A percentile compares a stretch with the other conserved stretches of the same genome.
Evolutionary conservation across 2,113 vertebrate species (phyloP).

Genomic region (Stigmatopora argus): DNA sequence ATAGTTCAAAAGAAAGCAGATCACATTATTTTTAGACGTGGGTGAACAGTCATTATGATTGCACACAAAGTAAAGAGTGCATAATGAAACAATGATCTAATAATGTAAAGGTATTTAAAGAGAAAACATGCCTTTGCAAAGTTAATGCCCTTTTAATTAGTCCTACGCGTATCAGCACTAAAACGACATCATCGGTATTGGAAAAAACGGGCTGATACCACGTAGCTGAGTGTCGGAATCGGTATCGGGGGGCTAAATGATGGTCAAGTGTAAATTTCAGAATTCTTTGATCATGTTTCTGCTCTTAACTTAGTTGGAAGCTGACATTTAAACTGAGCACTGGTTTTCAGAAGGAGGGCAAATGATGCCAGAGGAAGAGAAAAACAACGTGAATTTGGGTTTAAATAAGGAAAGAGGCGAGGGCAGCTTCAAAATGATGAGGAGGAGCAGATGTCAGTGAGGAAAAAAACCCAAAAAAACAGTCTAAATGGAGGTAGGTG

Average conservation of each 20-base stretch:
- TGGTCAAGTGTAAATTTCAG: background rate
- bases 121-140: too few species aligned
- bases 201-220: too few species aligned
- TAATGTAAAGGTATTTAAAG: background rate
- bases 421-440: slow-evolving; percentile 11
- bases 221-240: too few species aligned
- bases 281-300: background rate
- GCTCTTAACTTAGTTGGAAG: background rate
- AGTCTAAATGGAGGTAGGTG: slow-evolving; percentile 26
- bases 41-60: background rate
- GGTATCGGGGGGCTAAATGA: background rate
- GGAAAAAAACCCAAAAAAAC: background rate
- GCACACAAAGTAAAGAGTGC: background rate
- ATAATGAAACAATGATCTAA: background rate
- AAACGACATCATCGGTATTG: too few species aligned
- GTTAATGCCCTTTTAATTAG: too few species aligned
- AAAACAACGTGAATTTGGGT: slow-evolving; percentile 13
- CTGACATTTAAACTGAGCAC: slow-evolving; percentile 4
- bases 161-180: too few species aligned
- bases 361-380: slow-evolving; percentile 11
- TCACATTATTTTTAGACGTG: background rate
- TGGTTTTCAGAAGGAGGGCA: slow-evolving; percentile 2
- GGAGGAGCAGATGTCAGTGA: slow-evolving; percentile 6
- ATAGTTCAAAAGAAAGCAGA: background rate
- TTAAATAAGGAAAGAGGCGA: slow-evolving; percentile 20